Evolutionary conservation across 2,113 vertebrate species (phyloP).

Genomic region (Leuciscus idus): DNA sequence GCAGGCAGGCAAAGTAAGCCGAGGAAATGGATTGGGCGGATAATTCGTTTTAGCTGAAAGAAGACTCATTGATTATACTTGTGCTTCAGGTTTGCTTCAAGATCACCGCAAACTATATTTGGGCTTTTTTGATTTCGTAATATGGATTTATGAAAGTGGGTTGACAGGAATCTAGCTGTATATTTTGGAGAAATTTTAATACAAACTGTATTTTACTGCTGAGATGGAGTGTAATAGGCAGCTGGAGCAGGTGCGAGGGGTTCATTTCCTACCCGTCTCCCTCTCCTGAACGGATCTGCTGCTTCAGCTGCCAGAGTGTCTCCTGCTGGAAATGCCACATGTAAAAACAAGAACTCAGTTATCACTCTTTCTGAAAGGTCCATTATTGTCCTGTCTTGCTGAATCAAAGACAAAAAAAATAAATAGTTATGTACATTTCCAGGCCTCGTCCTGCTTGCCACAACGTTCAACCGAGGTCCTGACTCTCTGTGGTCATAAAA

Average conservation of each 20-base stretch:
- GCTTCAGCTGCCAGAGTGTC: neutral
- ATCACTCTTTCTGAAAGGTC: neutral
- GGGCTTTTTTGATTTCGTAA: neutral
- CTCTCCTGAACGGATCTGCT: slow-evolving; percentile 5
- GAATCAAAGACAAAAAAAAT: neutral
- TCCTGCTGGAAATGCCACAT: slow-evolving; percentile 15
- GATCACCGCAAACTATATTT: neutral
- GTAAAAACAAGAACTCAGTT: slow-evolving; percentile 2
- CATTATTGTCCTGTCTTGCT: neutral
- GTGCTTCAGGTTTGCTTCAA: neutral
- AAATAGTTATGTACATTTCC: neutral
- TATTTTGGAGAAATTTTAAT: neutral
- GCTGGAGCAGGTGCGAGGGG: neutral
- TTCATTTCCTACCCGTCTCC: neutral
- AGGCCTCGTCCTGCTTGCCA: neutral
- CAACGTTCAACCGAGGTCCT: neutral
- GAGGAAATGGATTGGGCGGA: slow-evolving; percentile 21
- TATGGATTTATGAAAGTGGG: slow-evolving; percentile 1
- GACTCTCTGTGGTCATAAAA: too few relatives aligned
- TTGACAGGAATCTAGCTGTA: neutral
- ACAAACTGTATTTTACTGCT: neutral
- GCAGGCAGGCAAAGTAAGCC: slow-evolving; percentile 21
- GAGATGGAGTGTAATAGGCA: neutral
- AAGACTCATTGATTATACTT: slow-evolving; percentile 25
- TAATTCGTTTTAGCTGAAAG: slow-evolving; percentile 43